These are phyloP conservation scores for Habrosyne pyritoides DNA, from an alignment of 2,888 invertebrate species.

Conservation along the genomic window DNA sequence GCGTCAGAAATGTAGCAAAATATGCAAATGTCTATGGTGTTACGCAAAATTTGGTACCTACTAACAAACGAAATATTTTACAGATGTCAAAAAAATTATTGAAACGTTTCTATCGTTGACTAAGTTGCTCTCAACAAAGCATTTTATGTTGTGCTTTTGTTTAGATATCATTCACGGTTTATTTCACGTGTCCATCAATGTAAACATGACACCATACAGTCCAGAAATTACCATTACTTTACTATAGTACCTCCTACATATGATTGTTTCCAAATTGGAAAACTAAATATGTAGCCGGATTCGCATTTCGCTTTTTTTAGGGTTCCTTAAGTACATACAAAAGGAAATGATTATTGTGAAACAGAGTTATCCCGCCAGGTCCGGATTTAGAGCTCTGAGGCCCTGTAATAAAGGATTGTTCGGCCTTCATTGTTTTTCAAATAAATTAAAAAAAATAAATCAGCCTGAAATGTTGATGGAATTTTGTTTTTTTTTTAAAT, in stretches of 20 bases:
- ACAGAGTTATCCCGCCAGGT: no score
- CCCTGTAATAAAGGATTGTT: no score
- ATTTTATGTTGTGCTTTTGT: constrained; percentile 1
- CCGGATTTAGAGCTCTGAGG: no score
- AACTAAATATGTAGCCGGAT: neutral
- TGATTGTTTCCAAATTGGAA: neutral
- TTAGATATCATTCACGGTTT: neutral
- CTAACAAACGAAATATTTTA: neutral
- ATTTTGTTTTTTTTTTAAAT: no score
- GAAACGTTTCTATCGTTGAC: neutral
- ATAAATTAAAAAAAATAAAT: no score
- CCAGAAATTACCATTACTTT: neutral
- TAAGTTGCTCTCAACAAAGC: neutral
- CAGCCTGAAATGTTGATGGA: no score
- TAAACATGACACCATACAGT: neutral
- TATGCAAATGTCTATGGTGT: neutral
- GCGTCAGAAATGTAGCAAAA: neutral
- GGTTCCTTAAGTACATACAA: no score
- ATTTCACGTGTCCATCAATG: neutral
- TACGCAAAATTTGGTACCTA: neutral
- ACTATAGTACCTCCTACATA: neutral
- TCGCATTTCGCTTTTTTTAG: neutral
- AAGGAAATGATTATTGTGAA: no score
- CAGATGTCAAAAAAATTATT: neutral
- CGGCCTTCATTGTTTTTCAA: no score